These are phyloP conservation scores for Halocynthia roretzi DNA, from an alignment of 23 tunicate species.

Conservation along the genomic window DNA sequence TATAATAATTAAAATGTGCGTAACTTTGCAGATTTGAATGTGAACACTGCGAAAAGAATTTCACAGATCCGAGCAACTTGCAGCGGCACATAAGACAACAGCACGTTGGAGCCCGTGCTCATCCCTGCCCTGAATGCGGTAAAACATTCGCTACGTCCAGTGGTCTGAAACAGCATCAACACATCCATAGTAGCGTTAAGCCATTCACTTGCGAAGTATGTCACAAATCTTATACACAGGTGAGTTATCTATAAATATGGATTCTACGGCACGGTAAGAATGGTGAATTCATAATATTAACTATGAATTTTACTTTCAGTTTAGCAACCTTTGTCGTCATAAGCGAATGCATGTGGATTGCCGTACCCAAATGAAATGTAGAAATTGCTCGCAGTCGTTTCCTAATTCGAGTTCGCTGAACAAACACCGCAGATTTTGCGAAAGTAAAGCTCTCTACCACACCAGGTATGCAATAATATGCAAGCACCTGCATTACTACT, in stretches of 20 bases:
- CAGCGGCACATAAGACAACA: constrained; percentile 82
- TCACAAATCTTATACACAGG: constrained; percentile 89
- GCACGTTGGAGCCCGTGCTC: constrained; percentile 84
- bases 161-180: constrained; percentile 91
- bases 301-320: constrained; percentile 27
- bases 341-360: constrained; percentile 90
- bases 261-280: too few relatives aligned
- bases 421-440: constrained; percentile 88
- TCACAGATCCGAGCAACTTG: constrained; percentile 60
- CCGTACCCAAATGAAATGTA: constrained; percentile 68
- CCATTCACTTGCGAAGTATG: constrained; percentile 95
- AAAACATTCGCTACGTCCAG: constrained; percentile 88
- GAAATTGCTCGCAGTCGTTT: constrained; percentile 63
- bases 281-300: neutral
- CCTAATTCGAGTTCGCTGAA: constrained; percentile 81
- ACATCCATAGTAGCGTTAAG: constrained; percentile 85
- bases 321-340: constrained; percentile 80
- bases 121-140: constrained; percentile 95
- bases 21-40: constrained; percentile 40
- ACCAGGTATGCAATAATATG: constrained; percentile 15
- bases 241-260: neutral
- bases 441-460: constrained; percentile 46
- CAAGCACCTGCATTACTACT: too few relatives aligned
- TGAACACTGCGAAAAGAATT: constrained; percentile 68
- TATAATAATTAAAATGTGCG: too few relatives aligned